Base-by-base conservation (phyloP, 2,797 vertebrate genomes). In the Emys orbicularis region DNA sequence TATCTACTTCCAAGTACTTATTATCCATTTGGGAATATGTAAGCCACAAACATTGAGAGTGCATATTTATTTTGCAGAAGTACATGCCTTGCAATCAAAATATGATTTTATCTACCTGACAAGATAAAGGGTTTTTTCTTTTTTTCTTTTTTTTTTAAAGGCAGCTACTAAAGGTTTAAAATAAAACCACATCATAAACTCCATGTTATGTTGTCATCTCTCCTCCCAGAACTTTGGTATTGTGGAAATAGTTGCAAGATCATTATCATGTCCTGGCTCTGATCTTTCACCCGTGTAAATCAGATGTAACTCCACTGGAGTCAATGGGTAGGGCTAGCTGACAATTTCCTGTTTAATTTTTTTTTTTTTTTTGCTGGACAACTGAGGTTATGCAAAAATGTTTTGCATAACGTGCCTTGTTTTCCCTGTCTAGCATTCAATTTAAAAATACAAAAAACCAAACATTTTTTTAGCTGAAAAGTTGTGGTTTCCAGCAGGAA, bases 1-100 rank as follows among this genome's bases (percentile, higher is more conserved):
- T 65, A 1, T 3, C 12, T 57, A 1, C 31, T 83, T 87, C 52
- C 72, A 80, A 49, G 41, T 72, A 68, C 44, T 8, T 54, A 72
- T 81, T 81, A 57, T 34, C 21, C 34, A 23, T 5, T 8, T 12
- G 5, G 2, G 8, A 23, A 56, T 53, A 83, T 29, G 88, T 76
- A 81, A 65, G 0, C 47, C 18, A 65, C 18, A 3, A 49, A 1
- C 57, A 44, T 87, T 92, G 6, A 34, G 19, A 52, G 2, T 27
- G 5, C 8, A 27, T 90, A 31, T 81, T 92, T 86, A 53, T 29
- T 77, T 57, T 80, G 3, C 5, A 83, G 53, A 97, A 92, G 49
- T 12, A 80, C 31, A 47, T 82, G 19, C 10, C 68, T 34, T 80
- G 87, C 89, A 74, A 84, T 83, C 34, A 49, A 85, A 84, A n/a